A percentile compares a stretch with the other conserved stretches of the same genome.
phyloP scores from a whole-genome alignment of 2,888 invertebrate species.

The Melinopterus prodromus region DNA sequence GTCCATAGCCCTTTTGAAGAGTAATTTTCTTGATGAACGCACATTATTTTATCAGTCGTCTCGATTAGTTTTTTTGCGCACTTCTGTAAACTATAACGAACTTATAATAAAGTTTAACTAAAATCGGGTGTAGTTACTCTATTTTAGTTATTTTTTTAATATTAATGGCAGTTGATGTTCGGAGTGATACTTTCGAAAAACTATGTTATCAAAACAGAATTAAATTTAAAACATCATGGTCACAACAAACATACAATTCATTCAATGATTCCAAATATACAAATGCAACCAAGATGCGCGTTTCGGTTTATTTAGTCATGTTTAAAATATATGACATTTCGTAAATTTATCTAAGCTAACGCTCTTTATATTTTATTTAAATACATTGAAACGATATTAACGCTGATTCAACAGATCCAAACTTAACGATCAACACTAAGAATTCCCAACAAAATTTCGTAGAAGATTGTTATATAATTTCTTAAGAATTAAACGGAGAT shows the following conservation, averaged over 20 bases:
- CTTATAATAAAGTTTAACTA: not conserved
- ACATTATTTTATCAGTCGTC: slow-evolving; percentile 17
- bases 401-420: not conserved
- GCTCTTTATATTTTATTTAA: too few relatives aligned
- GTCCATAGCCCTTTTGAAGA: slow-evolving; percentile 27
- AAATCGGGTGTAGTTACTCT: not conserved
- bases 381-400: not conserved
- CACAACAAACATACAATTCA: not conserved
- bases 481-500: slow-evolving; percentile 8
- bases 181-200: not conserved
- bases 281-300: slow-evolving; percentile 10
- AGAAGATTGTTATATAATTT: slow-evolving; percentile 5
- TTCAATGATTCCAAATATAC: not conserved
- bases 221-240: not conserved
- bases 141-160: not conserved
- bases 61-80: not conserved
- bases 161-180: slow-evolving; percentile 21
- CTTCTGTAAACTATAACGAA: slow-evolving; percentile 6
- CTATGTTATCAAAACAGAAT: too few relatives aligned
- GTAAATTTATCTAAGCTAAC: slow-evolving; percentile 9
- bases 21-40: slow-evolving; percentile 11
- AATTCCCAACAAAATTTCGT: not conserved
- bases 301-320: slow-evolving; percentile 1
- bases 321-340: slow-evolving; percentile 17
- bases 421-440: not conserved